Base-by-base conservation (phyloP, 2,797 vertebrate genomes). In the Sebastes melanostomus region DNA sequence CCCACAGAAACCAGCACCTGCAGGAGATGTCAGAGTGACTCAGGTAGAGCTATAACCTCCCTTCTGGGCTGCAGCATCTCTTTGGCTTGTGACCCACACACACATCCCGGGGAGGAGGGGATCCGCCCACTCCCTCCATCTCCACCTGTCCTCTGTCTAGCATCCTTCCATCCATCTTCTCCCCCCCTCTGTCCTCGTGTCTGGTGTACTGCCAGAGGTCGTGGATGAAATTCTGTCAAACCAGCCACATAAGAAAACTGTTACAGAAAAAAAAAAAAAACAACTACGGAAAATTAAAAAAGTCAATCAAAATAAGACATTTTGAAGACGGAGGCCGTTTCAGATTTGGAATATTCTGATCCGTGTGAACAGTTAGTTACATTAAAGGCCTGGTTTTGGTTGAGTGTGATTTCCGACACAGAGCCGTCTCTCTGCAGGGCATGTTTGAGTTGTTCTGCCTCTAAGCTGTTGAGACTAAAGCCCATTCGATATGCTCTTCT, bases 1-100 rank as follows among this genome's bases (percentile, higher is more conserved):
- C 96, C 96, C 93, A 96, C 96, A 96, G 96, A 96, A 95, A 96
- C 96, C 96, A 96, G 92, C 96, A 96, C 94, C 96, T 96, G 96
- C 96, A 96, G 96, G 96, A 96, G 96, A 96, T 96, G 96, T 96
- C 96, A 96, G 92, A 96, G 94, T 96, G 96, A 96, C 93, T 95
- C 96, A 96, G 96, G 96, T 96, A 96, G 94, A 94, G 88, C 90
- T 91, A 50, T 50, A 89, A 86, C 92, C 90, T 92, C 94, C 93
- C 93, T 95, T 96, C 93, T 94, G 95, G 95, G 96, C 95, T 96
- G 92, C 95, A 93, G 93, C 95, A 95, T 96, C 93, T 93, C 92
- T 93, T 88, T 95, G 90, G 90, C 94, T 96, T 96, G 94, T 93
- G 87, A 92, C 86, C 80, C 90, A 92, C 92, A 90, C 92, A 90